Conservation (phyloP, 2,113 vertebrate species). For the Peromyscus polionotus region DNA sequence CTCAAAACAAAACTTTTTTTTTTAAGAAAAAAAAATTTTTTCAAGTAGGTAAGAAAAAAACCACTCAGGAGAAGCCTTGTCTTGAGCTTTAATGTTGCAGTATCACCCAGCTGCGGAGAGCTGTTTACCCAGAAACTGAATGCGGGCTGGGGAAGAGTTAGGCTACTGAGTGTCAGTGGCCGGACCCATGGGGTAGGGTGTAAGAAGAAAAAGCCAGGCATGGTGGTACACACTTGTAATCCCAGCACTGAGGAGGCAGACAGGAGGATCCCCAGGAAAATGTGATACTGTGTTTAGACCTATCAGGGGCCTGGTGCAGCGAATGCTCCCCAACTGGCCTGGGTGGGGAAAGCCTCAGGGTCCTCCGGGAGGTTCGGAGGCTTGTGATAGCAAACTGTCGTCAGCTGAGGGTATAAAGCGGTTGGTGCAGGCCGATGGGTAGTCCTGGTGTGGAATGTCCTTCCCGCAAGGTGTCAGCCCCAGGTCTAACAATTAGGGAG, state of each 20-base stretch:
- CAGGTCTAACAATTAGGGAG: not conserved
- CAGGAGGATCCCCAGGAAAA: not conserved
- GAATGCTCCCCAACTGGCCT: too few relatives aligned
- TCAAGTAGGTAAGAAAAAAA: not conserved
- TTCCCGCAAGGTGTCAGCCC: not conserved
- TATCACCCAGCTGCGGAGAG: not conserved
- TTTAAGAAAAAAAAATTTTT: not conserved
- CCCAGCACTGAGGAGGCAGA: not conserved
- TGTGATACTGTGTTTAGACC: not conserved
- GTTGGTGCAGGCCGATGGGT: not conserved
- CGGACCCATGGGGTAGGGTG: not conserved
- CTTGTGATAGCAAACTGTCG: not conserved
- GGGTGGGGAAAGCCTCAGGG: not conserved
- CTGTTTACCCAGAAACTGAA: not conserved
- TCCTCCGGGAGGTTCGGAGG: too few relatives aligned
- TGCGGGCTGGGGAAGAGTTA: not conserved
- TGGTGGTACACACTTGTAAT: not conserved
- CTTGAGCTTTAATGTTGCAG: not conserved
- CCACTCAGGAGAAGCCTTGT: not conserved
- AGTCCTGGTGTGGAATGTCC: not conserved
- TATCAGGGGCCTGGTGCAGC: not conserved
- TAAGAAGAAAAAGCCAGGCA: not conserved
- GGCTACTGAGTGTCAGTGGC: not conserved
- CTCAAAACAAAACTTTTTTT: not conserved
- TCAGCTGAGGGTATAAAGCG: not conserved